Conservation (phyloP, 2,113 vertebrate genomes). For the Neogale vison region DNA sequence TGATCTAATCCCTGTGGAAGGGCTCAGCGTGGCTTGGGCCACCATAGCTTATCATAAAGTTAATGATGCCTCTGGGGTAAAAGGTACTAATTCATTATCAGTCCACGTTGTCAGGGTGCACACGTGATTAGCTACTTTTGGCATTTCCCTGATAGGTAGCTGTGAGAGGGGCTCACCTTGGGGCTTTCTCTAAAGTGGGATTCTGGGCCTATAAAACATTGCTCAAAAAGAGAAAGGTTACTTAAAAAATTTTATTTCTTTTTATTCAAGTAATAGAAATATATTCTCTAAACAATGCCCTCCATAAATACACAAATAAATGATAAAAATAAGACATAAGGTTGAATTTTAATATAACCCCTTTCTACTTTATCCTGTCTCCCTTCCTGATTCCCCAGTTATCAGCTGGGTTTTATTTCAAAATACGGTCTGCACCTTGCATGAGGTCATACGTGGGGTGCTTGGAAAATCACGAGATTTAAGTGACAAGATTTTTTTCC, state of each 20-base stretch:
- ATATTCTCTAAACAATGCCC: neutral
- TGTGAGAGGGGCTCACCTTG: neutral
- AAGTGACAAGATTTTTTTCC: neutral
- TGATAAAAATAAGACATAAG: neutral
- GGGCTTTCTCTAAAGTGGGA: neutral
- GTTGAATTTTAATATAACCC: neutral
- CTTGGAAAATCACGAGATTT: neutral
- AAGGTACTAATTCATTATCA: neutral
- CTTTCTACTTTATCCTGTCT: neutral
- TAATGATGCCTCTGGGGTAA: neutral
- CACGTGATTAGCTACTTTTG: neutral
- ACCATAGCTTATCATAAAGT: neutral
- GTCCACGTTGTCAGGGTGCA: neutral
- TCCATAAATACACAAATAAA: neutral
- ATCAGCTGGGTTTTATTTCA: neutral
- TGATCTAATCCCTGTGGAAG: neutral
- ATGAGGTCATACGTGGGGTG: neutral
- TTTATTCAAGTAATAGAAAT: neutral
- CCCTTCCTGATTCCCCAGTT: neutral
- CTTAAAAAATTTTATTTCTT: neutral
- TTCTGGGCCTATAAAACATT: neutral
- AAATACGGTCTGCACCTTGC: neutral
- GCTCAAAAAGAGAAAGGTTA: neutral
- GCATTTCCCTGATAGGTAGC: neutral
- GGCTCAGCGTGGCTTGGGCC: neutral